These are phyloP conservation scores for Hydrolagus affinis DNA, from an alignment of 2,113 vertebrate genomes.

Conservation along the genomic window DNA sequence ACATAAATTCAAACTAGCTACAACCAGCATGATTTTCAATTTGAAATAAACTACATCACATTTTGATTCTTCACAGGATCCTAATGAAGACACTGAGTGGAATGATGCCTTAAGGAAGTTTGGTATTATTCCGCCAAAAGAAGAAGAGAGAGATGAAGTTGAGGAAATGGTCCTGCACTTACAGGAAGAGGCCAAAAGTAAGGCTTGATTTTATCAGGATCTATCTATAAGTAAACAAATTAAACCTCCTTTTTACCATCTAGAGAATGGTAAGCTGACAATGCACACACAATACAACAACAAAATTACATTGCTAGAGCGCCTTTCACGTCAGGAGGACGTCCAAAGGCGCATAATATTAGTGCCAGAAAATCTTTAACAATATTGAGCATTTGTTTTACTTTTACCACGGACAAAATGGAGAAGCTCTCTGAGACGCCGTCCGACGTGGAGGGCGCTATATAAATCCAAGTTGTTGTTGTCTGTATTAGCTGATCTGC, in stretches of 20 bases:
- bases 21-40: not conserved
- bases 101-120: slow-evolving; percentile 53
- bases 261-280: not conserved
- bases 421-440: too few species aligned
- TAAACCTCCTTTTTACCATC: not conserved
- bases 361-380: not conserved
- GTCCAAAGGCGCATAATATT: too few species aligned
- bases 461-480: too few species aligned
- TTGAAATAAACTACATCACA: not conserved
- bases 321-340: too few species aligned
- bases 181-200: slow-evolving; percentile 50
- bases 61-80: slow-evolving; percentile 44
- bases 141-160: slow-evolving; percentile 49
- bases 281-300: not conserved
- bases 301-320: too few species aligned
- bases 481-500: too few species aligned
- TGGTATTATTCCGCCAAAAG: slow-evolving; percentile 56
- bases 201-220: slow-evolving; percentile 17
- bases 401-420: slow-evolving; percentile 1
- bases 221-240: slow-evolving; percentile 28
- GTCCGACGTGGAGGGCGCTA: too few species aligned
- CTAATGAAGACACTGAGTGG: slow-evolving; percentile 58
- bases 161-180: slow-evolving; percentile 52
- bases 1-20: not conserved
- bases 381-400: not conserved